Base-by-base conservation (phyloP, 1,140 invertebrate species). In the Wiebesia pumilae region DNA sequence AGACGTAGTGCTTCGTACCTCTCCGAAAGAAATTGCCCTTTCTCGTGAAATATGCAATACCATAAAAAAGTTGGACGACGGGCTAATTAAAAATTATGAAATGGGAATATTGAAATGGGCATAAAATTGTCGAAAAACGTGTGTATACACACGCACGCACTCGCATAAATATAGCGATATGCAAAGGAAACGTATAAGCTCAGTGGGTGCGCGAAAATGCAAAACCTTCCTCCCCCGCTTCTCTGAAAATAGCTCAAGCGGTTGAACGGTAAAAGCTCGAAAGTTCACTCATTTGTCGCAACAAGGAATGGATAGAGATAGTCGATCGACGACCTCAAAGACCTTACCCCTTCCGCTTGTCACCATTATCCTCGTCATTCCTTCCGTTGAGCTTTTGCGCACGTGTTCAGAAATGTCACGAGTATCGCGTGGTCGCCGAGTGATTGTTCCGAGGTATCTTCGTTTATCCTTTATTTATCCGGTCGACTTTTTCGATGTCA, bases 191-290 rank as follows among this genome's bases (percentile, higher is more conserved):
- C 9, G 24, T 12, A 75, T 3, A 43, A 75, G 71, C 10, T 38
- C 19, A 21, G 40, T n/a, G 38, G 33, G 38, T 19, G 71, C 6
- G 38, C 24, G 38, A 38, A 43, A 43, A 43, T 24, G 21, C 24
- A n/a, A n/a, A 35, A 7, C 1, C 38, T 16, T 6, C 14, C 24
- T 75, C 38, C 14, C 47, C 21, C n/a, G 16, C 2, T 30, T 35
- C 47, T 65, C 54, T 65, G 33, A 80, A 80, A 80, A 38, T 62
- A 80, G 47, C 30, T 65, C 78, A 27, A 65, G 51, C 6, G 35
- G 54, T 10, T 4, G 35, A 40, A 40, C 3, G 43, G 71, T 38
- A 24, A 43, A 80, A 40, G 78, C 78, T 33, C n/a, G 21, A 43
- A 78, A 78, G 54, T 21, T 65, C 30, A 14, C 35, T 43, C 4